Evolutionary conservation across 2,888 invertebrate species (phyloP).

Genomic region (Dryomyza anilis): DNA sequence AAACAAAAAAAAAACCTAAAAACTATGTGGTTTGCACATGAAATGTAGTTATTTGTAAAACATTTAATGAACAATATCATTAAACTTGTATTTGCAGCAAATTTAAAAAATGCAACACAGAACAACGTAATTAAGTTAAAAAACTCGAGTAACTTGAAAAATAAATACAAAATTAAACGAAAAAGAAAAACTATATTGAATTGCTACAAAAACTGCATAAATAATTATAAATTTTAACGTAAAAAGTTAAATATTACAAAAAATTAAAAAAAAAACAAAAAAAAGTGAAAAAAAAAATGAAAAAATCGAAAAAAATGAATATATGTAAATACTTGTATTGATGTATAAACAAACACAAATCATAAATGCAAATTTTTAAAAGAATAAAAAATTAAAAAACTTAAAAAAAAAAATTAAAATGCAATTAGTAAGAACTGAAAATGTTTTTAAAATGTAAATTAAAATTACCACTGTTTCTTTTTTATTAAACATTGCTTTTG

Average conservation of each 20-base stretch:
- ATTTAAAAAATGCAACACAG: background rate
- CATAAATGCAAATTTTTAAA: too few species aligned
- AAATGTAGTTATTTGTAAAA: background rate
- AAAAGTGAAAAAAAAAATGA: conserved; percentile 24
- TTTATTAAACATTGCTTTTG: background rate
- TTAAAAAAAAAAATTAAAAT: background rate
- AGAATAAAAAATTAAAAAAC: background rate
- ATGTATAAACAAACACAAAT: conserved; percentile 29
- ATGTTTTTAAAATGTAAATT: background rate
- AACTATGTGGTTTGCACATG: background rate
- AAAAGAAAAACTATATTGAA: conserved; percentile 34
- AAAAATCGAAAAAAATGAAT: conserved; percentile 31
- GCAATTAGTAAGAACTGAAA: background rate
- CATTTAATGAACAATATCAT: conserved; percentile 16
- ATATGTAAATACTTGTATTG: conserved; percentile 50
- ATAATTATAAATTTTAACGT: conserved; percentile 21
- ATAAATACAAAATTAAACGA: conserved; percentile 26
- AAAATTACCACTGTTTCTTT: background rate
- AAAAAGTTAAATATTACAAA: conserved; percentile 1
- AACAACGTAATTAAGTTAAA: conserved; percentile 10
- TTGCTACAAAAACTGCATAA: conserved; percentile 30
- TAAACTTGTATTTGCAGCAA: conserved; percentile 26
- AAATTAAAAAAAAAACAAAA: conserved; percentile 26
- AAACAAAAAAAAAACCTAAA: background rate
- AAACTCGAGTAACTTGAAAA: background rate